Percentiles rank a stretch among this genome's conserved stretches.
Evolutionary conservation across 2,888 invertebrate genomes (phyloP).

Genomic region (Brenthis ino): DNA sequence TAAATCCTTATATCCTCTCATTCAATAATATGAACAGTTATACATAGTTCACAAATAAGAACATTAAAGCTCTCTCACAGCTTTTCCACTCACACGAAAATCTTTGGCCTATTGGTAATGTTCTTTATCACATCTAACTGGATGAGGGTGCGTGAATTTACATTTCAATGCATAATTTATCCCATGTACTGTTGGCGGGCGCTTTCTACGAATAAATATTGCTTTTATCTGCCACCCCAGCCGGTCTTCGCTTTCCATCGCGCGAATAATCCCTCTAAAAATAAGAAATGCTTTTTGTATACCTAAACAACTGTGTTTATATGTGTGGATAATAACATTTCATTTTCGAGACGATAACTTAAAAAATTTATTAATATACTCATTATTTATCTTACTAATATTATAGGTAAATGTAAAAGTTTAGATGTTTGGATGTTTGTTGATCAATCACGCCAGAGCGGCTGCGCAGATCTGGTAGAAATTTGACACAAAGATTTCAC

Average conservation of each 20-base stretch:
- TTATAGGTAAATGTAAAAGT: no score
- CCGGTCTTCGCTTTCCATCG: conserved; percentile 69
- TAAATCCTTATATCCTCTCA: no score
- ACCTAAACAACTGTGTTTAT: not conserved
- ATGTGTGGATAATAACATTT: not conserved
- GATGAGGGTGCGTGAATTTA: conserved; percentile 57
- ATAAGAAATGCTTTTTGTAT: conserved; percentile 47
- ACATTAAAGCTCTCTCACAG: not conserved
- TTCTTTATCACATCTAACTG: conserved; percentile 36
- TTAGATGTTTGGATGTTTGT: no score
- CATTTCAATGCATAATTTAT: conserved; percentile 80
- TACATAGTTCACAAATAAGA: no score
- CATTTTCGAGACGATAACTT: no score
- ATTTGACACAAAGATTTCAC: no score
- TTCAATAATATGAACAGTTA: no score
- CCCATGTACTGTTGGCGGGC: conserved; percentile 55
- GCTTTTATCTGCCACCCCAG: conserved; percentile 70
- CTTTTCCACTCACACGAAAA: conserved; percentile 7
- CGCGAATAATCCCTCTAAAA: conserved; percentile 70
- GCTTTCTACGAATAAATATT: conserved; percentile 62
- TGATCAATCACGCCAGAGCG: no score
- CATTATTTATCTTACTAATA: no score
- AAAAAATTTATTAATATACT: no score
- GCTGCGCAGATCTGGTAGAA: no score
- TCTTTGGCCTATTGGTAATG: conserved; percentile 26